A percentile compares a stretch with the other conserved stretches of the same genome.
Conservation (phyloP, 2,113 vertebrate genomes). For the Brachypteracias leptosomus region DNA sequence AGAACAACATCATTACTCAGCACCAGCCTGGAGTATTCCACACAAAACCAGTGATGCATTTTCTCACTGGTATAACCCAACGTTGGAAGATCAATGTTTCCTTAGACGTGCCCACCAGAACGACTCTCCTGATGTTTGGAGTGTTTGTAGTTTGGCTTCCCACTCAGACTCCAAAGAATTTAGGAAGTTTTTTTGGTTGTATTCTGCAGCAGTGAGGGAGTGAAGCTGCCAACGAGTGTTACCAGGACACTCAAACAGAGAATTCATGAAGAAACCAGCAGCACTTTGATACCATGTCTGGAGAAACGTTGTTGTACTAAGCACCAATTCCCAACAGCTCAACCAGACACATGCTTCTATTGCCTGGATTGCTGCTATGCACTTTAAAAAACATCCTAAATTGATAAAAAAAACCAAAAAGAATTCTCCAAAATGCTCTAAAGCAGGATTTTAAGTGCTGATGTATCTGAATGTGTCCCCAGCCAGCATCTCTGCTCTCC, state of each 20-base stretch:
- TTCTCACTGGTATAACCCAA: not conserved
- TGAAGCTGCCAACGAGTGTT: rapidly evolving
- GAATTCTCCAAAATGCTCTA: not conserved
- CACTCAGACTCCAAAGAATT: not conserved
- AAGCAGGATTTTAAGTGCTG: not conserved
- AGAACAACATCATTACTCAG: not conserved
- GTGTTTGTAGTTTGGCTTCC: not conserved
- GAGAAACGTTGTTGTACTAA: not conserved
- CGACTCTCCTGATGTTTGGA: not conserved
- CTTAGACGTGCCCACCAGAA: not conserved
- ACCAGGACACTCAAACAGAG: not conserved
- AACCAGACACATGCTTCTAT: not conserved
- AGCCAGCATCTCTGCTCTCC: constrained; percentile 9
- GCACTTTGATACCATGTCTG: not conserved
- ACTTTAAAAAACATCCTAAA: not conserved
- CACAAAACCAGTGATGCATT: rapidly evolving
- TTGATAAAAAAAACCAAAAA: not conserved
- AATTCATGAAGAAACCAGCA: not conserved
- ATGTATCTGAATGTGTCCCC: not conserved
- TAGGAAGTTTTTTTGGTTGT: not conserved
- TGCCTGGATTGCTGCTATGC: not conserved
- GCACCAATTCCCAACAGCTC: not conserved
- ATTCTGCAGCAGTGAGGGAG: not conserved
- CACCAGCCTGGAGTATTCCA: not conserved
- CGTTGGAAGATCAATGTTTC: rapidly evolving